A percentile compares a stretch with the other conserved stretches of the same genome.
Evolutionary conservation across 2,113 vertebrate species (phyloP).

Genomic region (Erinaceus europaeus): DNA sequence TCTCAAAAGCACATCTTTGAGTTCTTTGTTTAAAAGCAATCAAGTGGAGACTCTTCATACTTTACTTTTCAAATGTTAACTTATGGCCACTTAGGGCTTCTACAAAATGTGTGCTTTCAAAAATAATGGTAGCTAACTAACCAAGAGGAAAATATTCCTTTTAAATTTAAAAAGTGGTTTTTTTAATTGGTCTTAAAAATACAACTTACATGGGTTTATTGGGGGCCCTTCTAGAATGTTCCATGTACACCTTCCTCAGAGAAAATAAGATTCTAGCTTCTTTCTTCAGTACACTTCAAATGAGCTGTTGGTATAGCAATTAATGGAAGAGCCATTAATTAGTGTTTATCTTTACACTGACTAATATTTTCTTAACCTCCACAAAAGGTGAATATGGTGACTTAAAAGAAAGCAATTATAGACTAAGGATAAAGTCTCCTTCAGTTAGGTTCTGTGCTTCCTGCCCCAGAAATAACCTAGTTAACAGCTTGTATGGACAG

Average conservation of each 20-base stretch:
- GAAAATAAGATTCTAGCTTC: not conserved
- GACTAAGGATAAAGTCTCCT: not conserved
- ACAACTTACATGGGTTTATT: not conserved
- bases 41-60: constrained; percentile 33
- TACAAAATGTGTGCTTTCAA: constrained; percentile 26
- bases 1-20: constrained; percentile 56
- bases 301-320: not conserved
- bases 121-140: not conserved
- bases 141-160: not conserved
- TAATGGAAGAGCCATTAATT: not conserved
- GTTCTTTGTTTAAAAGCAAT: constrained; percentile 39
- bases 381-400: not conserved
- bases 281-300: not conserved
- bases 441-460: not conserved
- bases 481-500: not conserved
- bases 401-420: not conserved
- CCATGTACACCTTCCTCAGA: not conserved
- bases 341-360: not conserved
- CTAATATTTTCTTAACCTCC: not conserved
- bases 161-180: not conserved
- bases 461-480: not conserved
- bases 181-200: constrained; percentile 52
- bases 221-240: constrained; percentile 40
- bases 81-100: constrained; percentile 16
- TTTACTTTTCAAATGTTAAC: constrained; percentile 60